These are phyloP conservation scores for Agapornis canus DNA, from an alignment of 2,797 vertebrate genomes.

Conservation along the genomic window DNA sequence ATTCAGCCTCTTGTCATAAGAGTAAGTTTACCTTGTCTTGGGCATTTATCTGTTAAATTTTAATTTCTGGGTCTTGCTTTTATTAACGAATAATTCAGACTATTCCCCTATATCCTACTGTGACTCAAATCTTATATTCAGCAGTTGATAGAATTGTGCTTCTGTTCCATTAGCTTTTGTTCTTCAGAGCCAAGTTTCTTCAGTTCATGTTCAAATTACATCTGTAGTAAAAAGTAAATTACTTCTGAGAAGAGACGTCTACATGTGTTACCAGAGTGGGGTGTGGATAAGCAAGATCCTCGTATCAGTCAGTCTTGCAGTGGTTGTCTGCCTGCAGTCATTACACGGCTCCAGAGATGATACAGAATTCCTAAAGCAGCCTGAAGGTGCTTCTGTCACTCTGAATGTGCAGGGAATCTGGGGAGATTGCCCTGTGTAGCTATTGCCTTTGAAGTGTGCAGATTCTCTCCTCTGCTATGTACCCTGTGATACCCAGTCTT, in stretches of 20 bases:
- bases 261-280: background rate
- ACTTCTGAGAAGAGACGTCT: background rate
- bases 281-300: background rate
- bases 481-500: background rate
- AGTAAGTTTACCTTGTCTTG: background rate
- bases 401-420: background rate
- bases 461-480: background rate
- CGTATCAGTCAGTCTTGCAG: background rate
- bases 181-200: background rate
- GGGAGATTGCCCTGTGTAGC: background rate
- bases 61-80: background rate
- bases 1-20: background rate
- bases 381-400: conserved; percentile 9
- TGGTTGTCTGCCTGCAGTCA: background rate
- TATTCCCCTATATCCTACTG: background rate
- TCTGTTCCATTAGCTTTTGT: background rate
- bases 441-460: background rate
- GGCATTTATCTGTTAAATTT: background rate
- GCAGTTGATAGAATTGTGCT: background rate
- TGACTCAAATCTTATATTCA: background rate
- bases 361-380: conserved; percentile 27
- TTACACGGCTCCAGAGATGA: background rate
- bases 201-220: background rate
- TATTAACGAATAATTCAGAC: background rate
- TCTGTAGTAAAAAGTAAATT: background rate